Evolutionary conservation across 2,888 invertebrate genomes (phyloP).

Genomic region (Plagodis pulveraria): DNA sequence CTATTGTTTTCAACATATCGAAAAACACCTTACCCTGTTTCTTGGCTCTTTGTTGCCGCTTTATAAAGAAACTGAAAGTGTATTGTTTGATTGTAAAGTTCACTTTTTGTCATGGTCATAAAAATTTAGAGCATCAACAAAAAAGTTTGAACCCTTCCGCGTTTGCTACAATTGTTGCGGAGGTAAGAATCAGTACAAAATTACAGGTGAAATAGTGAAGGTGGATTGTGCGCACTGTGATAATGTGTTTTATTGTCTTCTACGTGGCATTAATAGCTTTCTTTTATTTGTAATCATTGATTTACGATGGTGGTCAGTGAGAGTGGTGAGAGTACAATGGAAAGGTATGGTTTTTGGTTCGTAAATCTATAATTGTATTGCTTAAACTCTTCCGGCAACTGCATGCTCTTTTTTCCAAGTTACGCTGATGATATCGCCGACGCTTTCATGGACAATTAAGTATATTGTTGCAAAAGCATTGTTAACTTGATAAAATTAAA

Average conservation of each 20-base stretch:
- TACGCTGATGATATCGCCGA: constrained; percentile 12
- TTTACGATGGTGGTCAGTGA: constrained; percentile 66
- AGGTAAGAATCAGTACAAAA: constrained; percentile 71
- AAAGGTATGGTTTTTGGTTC: constrained; percentile 52
- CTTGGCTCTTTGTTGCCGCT: constrained; percentile 52
- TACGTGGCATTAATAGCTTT: constrained; percentile 71
- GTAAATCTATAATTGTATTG: constrained; percentile 26
- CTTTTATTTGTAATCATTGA: constrained; percentile 75
- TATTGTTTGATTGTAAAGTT: constrained; percentile 65
- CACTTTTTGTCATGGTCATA: constrained; percentile 71
- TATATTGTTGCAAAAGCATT: constrained; percentile 4
- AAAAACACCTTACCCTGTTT: constrained; percentile 77
- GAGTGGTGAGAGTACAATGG: constrained; percentile 50
- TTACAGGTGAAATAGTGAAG: constrained; percentile 82
- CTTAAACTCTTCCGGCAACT: constrained; percentile 9
- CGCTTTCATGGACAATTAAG: constrained; percentile 20
- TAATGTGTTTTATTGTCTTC: constrained; percentile 72
- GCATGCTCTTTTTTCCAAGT: constrained; percentile 6
- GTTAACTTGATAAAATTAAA: constrained; percentile 18
- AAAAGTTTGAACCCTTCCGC: constrained; percentile 76
- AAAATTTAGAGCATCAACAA: constrained; percentile 81
- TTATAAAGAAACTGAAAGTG: constrained; percentile 85
- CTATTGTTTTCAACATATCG: constrained; percentile 66
- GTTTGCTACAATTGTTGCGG: constrained; percentile 62
- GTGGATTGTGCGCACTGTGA: constrained; percentile 69